Percentiles rank a stretch among this genome's conserved stretches.
phyloP scores from a whole-genome alignment of 2,113 vertebrate genomes.

The Vulpes vulpes region DNA sequence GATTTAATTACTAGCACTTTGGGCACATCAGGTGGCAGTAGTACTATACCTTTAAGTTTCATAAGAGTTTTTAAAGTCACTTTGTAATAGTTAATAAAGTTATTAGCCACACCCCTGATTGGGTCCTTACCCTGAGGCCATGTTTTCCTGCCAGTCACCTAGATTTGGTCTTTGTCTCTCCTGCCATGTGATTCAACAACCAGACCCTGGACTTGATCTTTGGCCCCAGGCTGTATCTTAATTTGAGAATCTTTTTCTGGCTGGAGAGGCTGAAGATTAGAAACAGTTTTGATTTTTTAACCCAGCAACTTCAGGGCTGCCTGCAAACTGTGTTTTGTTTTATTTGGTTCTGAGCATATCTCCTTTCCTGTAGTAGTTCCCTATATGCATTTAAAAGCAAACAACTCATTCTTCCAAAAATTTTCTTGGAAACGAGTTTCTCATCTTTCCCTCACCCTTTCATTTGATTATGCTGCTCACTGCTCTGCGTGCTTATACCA shows the following conservation, averaged over 20 bases:
- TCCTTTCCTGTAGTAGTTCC: neutral
- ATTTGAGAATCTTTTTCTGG: neutral
- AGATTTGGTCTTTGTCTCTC: neutral
- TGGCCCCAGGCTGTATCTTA: neutral
- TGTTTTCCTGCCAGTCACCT: neutral
- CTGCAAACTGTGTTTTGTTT: neutral
- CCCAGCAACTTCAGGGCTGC: neutral
- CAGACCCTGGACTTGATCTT: neutral
- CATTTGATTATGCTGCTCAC: neutral
- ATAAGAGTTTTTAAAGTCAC: neutral
- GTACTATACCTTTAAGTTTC: neutral
- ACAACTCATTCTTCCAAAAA: neutral
- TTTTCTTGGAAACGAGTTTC: conserved; percentile 10
- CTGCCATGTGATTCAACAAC: neutral
- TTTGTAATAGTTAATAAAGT: neutral
- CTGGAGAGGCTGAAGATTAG: neutral
- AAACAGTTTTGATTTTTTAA: conserved; percentile 38
- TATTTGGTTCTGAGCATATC: neutral
- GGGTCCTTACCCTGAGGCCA: neutral
- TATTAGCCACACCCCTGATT: neutral
- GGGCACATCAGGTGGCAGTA: neutral
- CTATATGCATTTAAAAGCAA: neutral
- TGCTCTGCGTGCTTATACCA: neutral
- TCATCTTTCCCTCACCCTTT: neutral
- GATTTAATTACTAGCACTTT: conserved; percentile 17